phyloP scores from a whole-genome alignment of 2,888 invertebrate genomes.

The Drosophila borborema region DNA sequence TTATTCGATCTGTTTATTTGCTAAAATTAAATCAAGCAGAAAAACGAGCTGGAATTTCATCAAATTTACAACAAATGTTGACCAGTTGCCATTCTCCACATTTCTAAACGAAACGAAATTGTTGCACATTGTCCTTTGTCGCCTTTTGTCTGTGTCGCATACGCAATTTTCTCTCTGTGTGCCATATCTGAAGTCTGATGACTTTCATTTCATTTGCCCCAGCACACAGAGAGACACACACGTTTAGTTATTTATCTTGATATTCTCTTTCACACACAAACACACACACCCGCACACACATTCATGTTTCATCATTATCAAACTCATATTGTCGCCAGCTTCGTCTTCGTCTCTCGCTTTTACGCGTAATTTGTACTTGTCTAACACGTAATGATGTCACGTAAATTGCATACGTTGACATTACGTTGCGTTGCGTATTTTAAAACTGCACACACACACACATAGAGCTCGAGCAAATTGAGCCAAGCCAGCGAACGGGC shows the following conservation, averaged over 20 bases:
- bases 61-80: constrained; percentile 44
- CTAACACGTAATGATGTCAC: constrained; percentile 82
- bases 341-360: constrained; percentile 38
- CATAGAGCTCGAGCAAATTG: constrained; percentile 43
- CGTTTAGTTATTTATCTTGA: constrained; percentile 72
- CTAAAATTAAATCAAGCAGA: constrained; percentile 61
- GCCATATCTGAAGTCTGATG: constrained; percentile 69
- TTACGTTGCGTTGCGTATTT: constrained; percentile 69
- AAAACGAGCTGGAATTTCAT: constrained; percentile 57
- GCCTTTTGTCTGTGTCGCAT: constrained; percentile 60
- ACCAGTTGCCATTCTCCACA: constrained; percentile 8
- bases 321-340: constrained; percentile 77
- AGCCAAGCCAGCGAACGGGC: constrained; percentile 40
- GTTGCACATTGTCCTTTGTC: constrained; percentile 49
- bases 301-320: constrained; percentile 80
- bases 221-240: constrained; percentile 37
- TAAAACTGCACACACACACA: constrained; percentile 47
- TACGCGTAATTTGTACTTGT: constrained; percentile 81
- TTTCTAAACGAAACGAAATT: constrained; percentile 18
- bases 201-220: constrained; percentile 74
- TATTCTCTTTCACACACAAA: constrained; percentile 50
- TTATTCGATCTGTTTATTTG: constrained; percentile 53
- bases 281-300: constrained; percentile 26
- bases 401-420: constrained; percentile 81
- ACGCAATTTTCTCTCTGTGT: constrained; percentile 63